Conservation (phyloP, 2,113 vertebrate genomes). For the Procavia capensis region DNA sequence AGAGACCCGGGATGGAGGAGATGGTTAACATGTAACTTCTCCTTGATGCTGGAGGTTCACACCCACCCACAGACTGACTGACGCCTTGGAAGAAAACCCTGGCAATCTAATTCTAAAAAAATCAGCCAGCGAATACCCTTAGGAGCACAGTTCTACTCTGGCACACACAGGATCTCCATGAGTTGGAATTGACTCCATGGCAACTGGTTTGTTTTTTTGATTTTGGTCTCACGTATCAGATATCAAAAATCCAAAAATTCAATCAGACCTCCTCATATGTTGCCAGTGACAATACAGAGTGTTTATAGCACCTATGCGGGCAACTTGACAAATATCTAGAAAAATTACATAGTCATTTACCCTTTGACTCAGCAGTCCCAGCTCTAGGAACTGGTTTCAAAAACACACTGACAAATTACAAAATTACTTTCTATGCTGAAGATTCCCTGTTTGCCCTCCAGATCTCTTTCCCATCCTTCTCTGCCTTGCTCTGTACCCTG, state of each 20-base stretch:
- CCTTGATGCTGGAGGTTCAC: not conserved
- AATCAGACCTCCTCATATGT: not conserved
- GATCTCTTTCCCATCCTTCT: not conserved
- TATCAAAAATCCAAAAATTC: not conserved
- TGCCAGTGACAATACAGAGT: not conserved
- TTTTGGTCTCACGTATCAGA: not conserved
- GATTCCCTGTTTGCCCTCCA: not conserved
- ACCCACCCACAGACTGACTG: not conserved
- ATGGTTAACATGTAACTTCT: not conserved
- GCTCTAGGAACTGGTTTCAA: not conserved
- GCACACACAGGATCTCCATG: not conserved
- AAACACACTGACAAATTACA: not conserved
- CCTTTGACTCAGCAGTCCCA: not conserved
- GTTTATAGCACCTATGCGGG: not conserved
- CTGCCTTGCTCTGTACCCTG: not conserved
- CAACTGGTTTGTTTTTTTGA: not conserved
- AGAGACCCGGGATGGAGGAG: not conserved
- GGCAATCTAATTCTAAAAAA: not conserved
- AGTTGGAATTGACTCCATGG: not conserved
- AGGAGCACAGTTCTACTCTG: not conserved
- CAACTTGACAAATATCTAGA: not conserved
- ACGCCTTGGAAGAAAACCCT: not conserved
- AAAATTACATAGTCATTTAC: not conserved
- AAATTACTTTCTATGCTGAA: constrained; percentile 13
- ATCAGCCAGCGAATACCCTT: not conserved